Evolutionary conservation across 2,888 invertebrate genomes (phyloP).

Genomic region (Cheilosia impressa): DNA sequence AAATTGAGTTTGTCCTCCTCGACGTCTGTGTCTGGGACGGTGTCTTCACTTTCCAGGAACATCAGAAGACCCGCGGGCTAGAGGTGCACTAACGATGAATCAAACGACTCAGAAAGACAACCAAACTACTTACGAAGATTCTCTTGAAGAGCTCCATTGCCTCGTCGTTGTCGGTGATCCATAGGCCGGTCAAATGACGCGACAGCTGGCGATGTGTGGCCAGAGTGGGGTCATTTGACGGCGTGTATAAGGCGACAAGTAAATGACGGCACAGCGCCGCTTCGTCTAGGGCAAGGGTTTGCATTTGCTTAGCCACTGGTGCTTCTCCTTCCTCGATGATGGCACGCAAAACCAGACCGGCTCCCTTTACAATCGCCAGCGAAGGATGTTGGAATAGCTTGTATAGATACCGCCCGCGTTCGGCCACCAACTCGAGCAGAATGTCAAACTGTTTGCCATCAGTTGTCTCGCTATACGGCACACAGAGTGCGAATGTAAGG

Average conservation of each 20-base stretch:
- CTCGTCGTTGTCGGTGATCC: conserved; percentile 97
- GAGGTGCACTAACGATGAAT: neutral
- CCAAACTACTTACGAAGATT: conserved; percentile 89
- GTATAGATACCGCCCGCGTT: conserved; percentile 94
- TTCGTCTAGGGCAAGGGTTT: conserved; percentile 96
- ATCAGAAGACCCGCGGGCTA: conserved; percentile 96
- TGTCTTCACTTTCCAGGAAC: conserved; percentile 94
- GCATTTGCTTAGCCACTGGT: conserved; percentile 97
- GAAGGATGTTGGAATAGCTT: conserved; percentile 95
- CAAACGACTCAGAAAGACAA: neutral
- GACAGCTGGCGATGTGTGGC: conserved; percentile 96
- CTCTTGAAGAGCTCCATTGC: conserved; percentile 93
- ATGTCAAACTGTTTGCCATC: conserved; percentile 98
- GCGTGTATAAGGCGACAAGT: conserved; percentile 93
- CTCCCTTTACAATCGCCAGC: conserved; percentile 98
- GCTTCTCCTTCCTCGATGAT: conserved; percentile 98
- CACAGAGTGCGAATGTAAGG: conserved; percentile 98
- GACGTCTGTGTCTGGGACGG: conserved; percentile 86
- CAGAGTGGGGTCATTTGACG: conserved; percentile 90
- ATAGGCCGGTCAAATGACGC: conserved; percentile 96
- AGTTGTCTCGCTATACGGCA: conserved; percentile 99
- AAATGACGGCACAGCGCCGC: conserved; percentile 97
- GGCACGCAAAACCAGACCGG: conserved; percentile 98
- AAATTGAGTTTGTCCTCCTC: conserved; percentile 90
- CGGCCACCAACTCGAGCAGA: conserved; percentile 96